Base-by-base conservation (phyloP, 64 coral and sea anemone species). In the Montipora foliosa region DNA sequence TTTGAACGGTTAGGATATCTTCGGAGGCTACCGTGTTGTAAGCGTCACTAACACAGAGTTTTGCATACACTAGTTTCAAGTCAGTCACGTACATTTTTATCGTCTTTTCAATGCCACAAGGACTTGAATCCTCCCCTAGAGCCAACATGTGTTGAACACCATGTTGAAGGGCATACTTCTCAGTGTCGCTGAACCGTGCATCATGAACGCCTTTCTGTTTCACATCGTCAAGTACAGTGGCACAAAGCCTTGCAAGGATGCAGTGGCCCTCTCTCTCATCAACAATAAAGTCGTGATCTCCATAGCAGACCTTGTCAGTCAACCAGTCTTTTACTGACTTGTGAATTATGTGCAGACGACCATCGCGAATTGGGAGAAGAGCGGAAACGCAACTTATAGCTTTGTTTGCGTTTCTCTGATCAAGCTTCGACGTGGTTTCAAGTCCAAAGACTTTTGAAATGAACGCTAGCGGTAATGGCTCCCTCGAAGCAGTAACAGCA, bases 311-410 rank as follows among this genome's bases (percentile, higher is more conserved):
- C 10, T 13, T 8, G 20, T 7, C 61, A 9, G 29, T 84, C 53
- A 92, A 84, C 79, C 79, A 92, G 57, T 92, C 90, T 37, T 83
- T 74, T 2, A 92, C 70, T 1, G 90, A 61, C 50, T 92, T 92
- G 79, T 92, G 90, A 74, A 92, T 76, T 29, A 76, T 72, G 17
- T 44, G 58, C 17, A 92, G 49, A 21, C 60, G 25, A 9, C 74
- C 72, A 66, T 92, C 37, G 16, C 21, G 44, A 15, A 90, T 49
- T 25, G 89, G 89, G 4, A 90, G 80, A n/a, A 90, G 76, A 1
- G 44, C 48, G 15, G 77, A 79, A 13, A 90, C 53, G 25, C 46
- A 68, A 48, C 37, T 21, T 13, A 90, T 67, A 3, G 77, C 77
- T 21, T 80, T 67, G 3, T 51, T 70, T 10, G 44, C 67, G 22